These are phyloP conservation scores for Argentina silus DNA, from an alignment of 2,797 vertebrate species.

Conservation along the genomic window DNA sequence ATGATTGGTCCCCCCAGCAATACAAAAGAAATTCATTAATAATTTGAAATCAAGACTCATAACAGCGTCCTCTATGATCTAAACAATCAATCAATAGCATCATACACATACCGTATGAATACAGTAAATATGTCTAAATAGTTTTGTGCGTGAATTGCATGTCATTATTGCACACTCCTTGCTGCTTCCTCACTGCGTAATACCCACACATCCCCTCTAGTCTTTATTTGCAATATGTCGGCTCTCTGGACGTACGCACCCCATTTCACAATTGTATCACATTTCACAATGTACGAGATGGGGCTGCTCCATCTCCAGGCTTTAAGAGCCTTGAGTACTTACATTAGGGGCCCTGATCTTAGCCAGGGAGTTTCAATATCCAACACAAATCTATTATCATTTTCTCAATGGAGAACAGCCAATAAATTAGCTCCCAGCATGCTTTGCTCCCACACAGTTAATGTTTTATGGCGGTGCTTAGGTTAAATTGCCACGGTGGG, in stretches of 20 bases:
- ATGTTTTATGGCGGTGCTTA: conserved; percentile 49
- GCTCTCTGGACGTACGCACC: conserved; percentile 17
- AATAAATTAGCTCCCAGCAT: conserved; percentile 38
- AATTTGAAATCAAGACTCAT: too few species aligned
- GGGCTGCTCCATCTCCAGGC: conserved; percentile 4
- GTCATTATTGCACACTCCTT: too few species aligned
- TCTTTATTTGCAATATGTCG: background rate
- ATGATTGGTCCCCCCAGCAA: too few species aligned
- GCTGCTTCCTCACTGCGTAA: too few species aligned
- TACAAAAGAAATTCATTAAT: too few species aligned
- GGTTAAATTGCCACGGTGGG: conserved; percentile 43
- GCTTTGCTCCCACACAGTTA: conserved; percentile 21
- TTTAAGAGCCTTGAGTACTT: conserved; percentile 7
- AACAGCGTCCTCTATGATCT: too few species aligned
- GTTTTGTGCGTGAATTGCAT: too few species aligned
- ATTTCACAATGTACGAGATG: conserved; percentile 20
- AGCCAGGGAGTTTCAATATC: conserved; percentile 9
- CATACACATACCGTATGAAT: too few species aligned
- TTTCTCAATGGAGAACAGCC: conserved; percentile 46
- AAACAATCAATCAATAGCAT: too few species aligned
- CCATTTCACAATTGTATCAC: too few species aligned
- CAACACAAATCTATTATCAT: conserved; percentile 45
- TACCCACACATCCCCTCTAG: too few species aligned
- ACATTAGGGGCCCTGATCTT: conserved; percentile 23
- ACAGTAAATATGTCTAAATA: too few species aligned